phyloP scores from a whole-genome alignment of 92 coral and sea anemone species.

The Blastomussa wellsi region DNA sequence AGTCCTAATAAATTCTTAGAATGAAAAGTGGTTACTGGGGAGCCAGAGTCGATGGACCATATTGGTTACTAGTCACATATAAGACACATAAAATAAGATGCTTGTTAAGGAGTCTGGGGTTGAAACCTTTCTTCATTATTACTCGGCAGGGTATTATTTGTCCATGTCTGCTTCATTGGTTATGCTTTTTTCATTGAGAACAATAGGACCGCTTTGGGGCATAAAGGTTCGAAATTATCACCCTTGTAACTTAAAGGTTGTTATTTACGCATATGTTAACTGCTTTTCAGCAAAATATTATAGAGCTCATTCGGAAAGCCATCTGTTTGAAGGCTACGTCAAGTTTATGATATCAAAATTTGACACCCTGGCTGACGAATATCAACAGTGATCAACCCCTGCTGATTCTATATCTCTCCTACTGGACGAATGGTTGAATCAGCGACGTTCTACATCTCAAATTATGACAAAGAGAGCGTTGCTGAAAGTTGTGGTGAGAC shows the following conservation, averaged over 20 bases:
- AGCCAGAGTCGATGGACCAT: not conserved
- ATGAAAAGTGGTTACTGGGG: not conserved
- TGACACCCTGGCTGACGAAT: not conserved
- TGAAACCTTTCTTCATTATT: not conserved
- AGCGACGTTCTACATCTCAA: not conserved
- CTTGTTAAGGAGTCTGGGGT: not conserved
- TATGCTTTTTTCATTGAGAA: not conserved
- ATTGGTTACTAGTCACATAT: not conserved
- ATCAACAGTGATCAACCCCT: not conserved
- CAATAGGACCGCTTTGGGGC: not conserved
- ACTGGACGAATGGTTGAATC: conserved; percentile 10
- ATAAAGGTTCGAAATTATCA: not conserved
- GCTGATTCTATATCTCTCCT: not conserved
- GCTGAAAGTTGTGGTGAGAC: not conserved
- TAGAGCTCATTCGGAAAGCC: not conserved
- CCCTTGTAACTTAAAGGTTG: not conserved
- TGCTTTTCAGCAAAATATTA: not conserved
- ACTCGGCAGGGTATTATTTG: not conserved
- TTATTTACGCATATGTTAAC: not conserved
- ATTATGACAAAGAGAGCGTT: not conserved
- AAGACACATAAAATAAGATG: not conserved
- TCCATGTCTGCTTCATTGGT: not conserved
- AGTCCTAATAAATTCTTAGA: not conserved
- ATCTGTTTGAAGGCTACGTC: not conserved
- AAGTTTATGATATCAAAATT: not conserved